Evolutionary conservation across 2,113 vertebrate species (phyloP).

Genomic region (Penelope pileata): DNA sequence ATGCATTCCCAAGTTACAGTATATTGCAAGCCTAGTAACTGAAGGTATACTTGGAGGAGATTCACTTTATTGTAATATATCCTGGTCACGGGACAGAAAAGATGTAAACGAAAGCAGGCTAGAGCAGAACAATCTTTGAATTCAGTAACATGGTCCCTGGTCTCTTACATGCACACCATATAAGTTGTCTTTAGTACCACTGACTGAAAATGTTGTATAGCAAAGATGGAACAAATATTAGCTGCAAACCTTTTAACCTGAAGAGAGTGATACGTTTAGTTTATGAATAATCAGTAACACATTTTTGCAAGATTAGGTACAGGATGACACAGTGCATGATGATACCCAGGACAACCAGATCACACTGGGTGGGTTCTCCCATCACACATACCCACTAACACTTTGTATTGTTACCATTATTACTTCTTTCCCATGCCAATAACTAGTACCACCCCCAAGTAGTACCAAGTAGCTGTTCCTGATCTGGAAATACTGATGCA

Average conservation of each 20-base stretch:
- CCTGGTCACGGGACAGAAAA: slow-evolving; percentile 17
- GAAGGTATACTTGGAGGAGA: slow-evolving; percentile 29
- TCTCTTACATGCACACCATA: neutral
- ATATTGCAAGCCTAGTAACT: neutral
- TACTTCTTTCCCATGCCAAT: neutral
- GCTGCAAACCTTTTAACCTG: neutral
- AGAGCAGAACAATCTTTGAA: neutral
- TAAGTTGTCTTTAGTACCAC: neutral
- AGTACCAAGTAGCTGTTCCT: neutral
- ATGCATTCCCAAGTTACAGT: neutral
- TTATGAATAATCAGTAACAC: neutral
- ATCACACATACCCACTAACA: neutral
- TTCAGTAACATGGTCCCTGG: neutral
- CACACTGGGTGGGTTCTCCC: fast-evolving
- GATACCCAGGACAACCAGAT: neutral
- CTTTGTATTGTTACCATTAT: fast-evolving
- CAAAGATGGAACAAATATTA: neutral
- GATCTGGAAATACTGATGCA: neutral
- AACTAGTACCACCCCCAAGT: neutral
- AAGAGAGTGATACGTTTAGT: neutral
- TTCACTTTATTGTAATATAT: slow-evolving; percentile 22
- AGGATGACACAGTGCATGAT: neutral
- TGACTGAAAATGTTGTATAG: neutral
- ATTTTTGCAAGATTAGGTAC: neutral
- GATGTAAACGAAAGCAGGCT: neutral